Evolutionary conservation across 2,113 vertebrate genomes (phyloP).

Genomic region (Puffinus mauretanicus): DNA sequence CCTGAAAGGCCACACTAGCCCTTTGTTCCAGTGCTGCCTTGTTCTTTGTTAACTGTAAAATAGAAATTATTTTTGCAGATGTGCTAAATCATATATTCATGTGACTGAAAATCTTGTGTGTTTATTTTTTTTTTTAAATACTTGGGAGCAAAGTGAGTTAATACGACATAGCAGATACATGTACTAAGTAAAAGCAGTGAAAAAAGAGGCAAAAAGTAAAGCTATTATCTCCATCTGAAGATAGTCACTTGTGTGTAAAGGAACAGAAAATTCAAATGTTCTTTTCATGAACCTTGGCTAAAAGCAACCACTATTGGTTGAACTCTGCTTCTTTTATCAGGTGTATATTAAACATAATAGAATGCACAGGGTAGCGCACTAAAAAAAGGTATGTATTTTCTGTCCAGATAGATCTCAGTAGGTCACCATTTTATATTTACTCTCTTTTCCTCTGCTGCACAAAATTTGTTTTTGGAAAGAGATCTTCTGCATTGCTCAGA

Average conservation of each 20-base stretch:
- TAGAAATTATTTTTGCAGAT: neutral
- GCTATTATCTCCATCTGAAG: neutral
- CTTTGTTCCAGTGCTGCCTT: neutral
- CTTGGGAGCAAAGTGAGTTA: neutral
- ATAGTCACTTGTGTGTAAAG: neutral
- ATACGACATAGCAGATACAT: neutral
- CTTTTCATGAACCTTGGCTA: neutral
- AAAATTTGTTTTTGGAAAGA: neutral
- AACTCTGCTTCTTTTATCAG: neutral
- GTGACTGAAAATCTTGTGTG: neutral
- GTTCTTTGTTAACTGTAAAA: neutral
- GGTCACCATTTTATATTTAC: neutral
- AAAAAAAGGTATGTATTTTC: neutral
- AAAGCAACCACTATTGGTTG: neutral
- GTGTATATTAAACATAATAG: neutral
- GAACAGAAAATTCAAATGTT: neutral
- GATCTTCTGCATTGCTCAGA: neutral
- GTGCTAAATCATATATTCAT: neutral
- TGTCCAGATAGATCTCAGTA: neutral
- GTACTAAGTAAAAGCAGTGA: neutral
- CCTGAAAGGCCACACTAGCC: neutral
- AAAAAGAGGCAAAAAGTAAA: neutral
- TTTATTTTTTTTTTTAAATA: neutral
- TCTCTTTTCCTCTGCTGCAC: neutral
- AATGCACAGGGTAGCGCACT: neutral